A percentile compares a stretch with the other conserved stretches of the same genome.
Evolutionary conservation across 2,113 vertebrate genomes (phyloP).

Genomic region (Urocitellus parryii): DNA sequence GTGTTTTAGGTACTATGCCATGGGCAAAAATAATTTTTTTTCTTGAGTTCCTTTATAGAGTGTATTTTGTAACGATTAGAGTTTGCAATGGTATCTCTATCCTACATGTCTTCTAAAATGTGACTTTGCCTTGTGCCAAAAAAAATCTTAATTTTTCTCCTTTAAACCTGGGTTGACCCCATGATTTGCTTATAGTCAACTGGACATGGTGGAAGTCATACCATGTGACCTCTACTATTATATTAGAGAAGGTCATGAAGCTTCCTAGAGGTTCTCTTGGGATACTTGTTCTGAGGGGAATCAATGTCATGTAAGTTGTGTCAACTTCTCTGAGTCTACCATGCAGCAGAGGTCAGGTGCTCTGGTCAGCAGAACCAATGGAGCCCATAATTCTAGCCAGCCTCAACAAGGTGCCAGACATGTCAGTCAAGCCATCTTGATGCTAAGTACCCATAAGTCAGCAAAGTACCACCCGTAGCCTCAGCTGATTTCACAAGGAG

Average conservation of each 20-base stretch:
- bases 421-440: background rate
- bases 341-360: background rate
- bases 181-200: background rate
- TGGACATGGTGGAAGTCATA: background rate
- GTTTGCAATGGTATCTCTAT: background rate
- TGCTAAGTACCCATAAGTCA: background rate
- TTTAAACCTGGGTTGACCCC: background rate
- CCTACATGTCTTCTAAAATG: slow-evolving; percentile 18
- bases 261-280: background rate
- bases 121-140: background rate
- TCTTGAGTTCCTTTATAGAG: background rate
- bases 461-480: background rate
- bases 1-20: background rate
- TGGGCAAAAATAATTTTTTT: background rate
- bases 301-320: background rate
- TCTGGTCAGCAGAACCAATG: background rate
- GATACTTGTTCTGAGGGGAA: background rate
- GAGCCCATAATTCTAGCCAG: background rate
- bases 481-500: background rate
- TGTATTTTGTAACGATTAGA: background rate
- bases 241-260: background rate
- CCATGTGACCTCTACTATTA: background rate
- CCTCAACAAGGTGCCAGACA: background rate
- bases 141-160: background rate
- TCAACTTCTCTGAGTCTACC: background rate